Conservation (phyloP, 2,113 vertebrate species). For the Podarcis muralis region DNA sequence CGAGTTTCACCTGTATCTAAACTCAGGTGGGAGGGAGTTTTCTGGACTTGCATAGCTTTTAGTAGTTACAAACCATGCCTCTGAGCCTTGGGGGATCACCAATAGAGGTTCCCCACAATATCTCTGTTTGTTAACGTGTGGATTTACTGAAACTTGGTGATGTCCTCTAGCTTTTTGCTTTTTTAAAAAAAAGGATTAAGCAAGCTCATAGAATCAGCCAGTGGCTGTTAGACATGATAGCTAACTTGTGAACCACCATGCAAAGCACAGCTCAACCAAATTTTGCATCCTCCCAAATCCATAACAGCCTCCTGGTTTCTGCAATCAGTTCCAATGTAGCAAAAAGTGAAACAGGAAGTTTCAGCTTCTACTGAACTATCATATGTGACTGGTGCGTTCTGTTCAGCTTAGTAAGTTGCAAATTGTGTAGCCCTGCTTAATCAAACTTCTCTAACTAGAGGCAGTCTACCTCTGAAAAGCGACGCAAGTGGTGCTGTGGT, state of each 20-base stretch:
- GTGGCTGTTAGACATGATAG: not conserved
- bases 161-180: not conserved
- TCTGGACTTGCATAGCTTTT: too few relatives aligned
- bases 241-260: not conserved
- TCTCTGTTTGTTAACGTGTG: not conserved
- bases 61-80: too few relatives aligned
- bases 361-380: not conserved
- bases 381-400: not conserved
- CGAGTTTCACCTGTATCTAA: too few relatives aligned
- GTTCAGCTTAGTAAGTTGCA: not conserved
- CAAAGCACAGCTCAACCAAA: not conserved
- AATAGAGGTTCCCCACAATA: too few relatives aligned
- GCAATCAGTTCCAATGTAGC: not conserved
- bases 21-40: too few relatives aligned
- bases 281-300: not conserved
- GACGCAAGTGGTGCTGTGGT: too few relatives aligned
- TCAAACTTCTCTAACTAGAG: not conserved
- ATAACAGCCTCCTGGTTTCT: not conserved
- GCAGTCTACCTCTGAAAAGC: not conserved
- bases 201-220: not conserved
- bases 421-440: not conserved
- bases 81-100: too few relatives aligned
- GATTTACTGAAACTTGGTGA: not conserved
- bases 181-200: not conserved
- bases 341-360: not conserved